These are phyloP conservation scores for Galeopterus variegatus DNA, from an alignment of 2,113 vertebrate genomes.

Conservation along the genomic window DNA sequence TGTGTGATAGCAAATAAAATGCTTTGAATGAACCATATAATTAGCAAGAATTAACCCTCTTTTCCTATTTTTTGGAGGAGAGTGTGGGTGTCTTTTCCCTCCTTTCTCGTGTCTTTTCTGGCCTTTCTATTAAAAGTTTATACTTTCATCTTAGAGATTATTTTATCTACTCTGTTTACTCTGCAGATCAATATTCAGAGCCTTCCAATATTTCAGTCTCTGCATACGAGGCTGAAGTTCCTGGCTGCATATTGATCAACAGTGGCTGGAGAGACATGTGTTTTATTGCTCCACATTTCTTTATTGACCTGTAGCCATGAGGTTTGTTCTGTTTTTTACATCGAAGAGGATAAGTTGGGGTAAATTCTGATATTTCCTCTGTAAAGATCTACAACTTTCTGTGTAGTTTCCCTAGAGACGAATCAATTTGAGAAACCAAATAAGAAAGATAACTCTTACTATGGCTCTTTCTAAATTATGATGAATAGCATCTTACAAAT, in stretches of 20 bases:
- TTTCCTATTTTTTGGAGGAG: neutral
- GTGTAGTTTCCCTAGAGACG: neutral
- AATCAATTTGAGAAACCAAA: neutral
- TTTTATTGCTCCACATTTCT: neutral
- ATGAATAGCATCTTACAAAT: neutral
- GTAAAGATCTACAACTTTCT: neutral
- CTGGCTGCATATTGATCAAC: neutral
- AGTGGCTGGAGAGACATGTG: constrained; percentile 13
- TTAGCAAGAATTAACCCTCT: neutral
- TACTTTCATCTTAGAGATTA: neutral
- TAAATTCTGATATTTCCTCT: neutral
- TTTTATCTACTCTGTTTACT: neutral
- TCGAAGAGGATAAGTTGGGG: neutral
- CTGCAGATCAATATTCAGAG: neutral
- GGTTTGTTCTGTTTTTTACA: neutral
- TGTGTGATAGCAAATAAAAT: neutral
- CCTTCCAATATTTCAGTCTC: neutral
- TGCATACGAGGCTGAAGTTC: neutral
- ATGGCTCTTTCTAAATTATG: neutral
- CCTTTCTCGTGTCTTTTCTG: neutral
- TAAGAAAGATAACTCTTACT: neutral
- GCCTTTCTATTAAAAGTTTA: neutral
- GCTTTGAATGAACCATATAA: neutral
- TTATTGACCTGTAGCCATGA: too few species aligned
- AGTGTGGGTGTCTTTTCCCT: neutral